Evolutionary conservation across 92 coral and sea anemone genomes (phyloP).

Genomic region (Blastomussa wellsi): DNA sequence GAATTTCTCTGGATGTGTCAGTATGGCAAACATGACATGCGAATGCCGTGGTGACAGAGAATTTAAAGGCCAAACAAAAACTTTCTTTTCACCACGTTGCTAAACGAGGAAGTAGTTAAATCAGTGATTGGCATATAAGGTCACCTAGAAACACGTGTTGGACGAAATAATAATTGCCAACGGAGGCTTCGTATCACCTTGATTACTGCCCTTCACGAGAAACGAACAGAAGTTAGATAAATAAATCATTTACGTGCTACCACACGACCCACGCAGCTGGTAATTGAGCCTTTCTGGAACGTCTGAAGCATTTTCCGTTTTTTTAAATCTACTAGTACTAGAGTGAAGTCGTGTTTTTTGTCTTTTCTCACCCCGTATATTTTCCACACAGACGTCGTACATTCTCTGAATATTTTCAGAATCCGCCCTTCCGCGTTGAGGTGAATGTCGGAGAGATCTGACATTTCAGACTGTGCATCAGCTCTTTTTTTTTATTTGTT

Average conservation of each 20-base stretch:
- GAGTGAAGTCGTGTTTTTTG: neutral
- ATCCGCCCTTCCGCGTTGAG: neutral
- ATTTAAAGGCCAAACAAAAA: neutral
- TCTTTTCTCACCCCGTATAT: neutral
- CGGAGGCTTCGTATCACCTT: neutral
- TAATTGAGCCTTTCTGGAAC: neutral
- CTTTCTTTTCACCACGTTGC: neutral
- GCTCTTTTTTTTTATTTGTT: neutral
- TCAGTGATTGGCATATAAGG: neutral
- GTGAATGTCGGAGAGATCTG: neutral
- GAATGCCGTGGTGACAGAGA: neutral
- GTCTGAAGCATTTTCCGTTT: neutral
- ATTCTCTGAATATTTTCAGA: neutral
- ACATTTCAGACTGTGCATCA: neutral
- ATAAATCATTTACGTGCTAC: neutral
- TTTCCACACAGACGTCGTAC: neutral
- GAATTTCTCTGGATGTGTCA: neutral
- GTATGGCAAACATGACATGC: neutral
- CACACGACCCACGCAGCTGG: constrained; percentile 1
- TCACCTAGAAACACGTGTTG: neutral
- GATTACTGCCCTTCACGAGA: neutral
- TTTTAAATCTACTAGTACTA: no score
- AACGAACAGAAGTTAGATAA: neutral
- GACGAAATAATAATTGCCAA: neutral
- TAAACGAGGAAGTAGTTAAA: constrained; percentile 6